Evolutionary conservation across 2,888 invertebrate species (phyloP).

Genomic region (Drosophila atripex): DNA sequence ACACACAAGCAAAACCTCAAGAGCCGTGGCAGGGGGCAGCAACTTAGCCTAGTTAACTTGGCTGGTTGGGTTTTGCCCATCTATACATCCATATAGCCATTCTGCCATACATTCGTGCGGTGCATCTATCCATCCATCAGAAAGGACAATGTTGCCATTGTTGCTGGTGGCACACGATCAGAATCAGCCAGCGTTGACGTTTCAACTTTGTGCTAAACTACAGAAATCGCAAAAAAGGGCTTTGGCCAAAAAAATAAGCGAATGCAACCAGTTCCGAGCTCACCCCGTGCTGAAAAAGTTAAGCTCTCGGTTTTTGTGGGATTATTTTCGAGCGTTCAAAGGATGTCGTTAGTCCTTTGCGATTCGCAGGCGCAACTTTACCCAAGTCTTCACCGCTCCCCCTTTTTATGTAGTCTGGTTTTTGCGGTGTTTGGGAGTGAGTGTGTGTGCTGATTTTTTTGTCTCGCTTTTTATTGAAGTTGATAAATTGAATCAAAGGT

Average conservation of each 20-base stretch:
- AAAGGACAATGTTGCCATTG: slow-evolving; percentile 55
- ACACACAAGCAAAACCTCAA: slow-evolving; percentile 5
- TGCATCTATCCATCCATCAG: slow-evolving; percentile 25
- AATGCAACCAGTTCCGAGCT: slow-evolving; percentile 28
- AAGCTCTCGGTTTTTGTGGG: slow-evolving; percentile 73
- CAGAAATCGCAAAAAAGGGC: slow-evolving; percentile 55
- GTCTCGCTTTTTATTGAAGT: slow-evolving; percentile 52
- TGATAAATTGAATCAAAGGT: slow-evolving; percentile 66
- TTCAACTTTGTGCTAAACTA: slow-evolving; percentile 71
- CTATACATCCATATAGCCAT: slow-evolving; percentile 17
- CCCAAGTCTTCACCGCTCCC: slow-evolving; percentile 14
- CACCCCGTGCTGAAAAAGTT: slow-evolving; percentile 67
- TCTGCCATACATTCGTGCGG: slow-evolving; percentile 9
- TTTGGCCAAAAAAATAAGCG: slow-evolving; percentile 36
- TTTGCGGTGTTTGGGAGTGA: slow-evolving; percentile 28
- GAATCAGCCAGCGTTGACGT: slow-evolving; percentile 69
- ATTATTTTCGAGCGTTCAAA: slow-evolving; percentile 70
- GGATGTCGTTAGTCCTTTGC: slow-evolving; percentile 62
- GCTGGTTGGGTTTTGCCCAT: not conserved
- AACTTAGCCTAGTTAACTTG: slow-evolving; percentile 17
- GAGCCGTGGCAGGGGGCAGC: slow-evolving; percentile 18
- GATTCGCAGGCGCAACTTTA: slow-evolving; percentile 60
- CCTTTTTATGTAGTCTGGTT: slow-evolving; percentile 22
- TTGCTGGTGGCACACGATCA: slow-evolving; percentile 55
- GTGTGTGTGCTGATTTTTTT: slow-evolving; percentile 22